Evolutionary conservation across 2,888 invertebrate species (phyloP).

Genomic region (Nomada lathburiana): DNA sequence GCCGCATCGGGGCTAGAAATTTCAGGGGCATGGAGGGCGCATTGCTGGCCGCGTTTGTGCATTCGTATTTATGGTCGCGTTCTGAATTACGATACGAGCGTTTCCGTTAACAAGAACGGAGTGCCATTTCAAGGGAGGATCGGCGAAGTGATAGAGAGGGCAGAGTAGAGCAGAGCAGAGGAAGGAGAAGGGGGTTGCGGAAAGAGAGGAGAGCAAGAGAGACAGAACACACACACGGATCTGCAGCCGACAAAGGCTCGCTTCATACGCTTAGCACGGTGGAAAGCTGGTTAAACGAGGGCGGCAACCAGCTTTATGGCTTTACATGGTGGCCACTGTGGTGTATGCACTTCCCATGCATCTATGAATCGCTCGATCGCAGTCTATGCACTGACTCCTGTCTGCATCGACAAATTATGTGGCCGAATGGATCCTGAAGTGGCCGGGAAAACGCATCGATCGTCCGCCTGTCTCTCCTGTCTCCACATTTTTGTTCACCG

Average conservation of each 20-base stretch:
- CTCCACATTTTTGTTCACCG: slow-evolving; percentile 14
- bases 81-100: slow-evolving; percentile 65
- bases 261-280: slow-evolving; percentile 57
- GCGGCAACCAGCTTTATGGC: slow-evolving; percentile 68
- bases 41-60: slow-evolving; percentile 9
- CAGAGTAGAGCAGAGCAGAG: slow-evolving; percentile 10
- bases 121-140: neutral
- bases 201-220: neutral
- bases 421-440: slow-evolving; percentile 45
- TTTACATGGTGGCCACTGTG: slow-evolving; percentile 57
- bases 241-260: slow-evolving; percentile 65
- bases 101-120: slow-evolving; percentile 65
- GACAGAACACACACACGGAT: slow-evolving; percentile 18
- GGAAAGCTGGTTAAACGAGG: slow-evolving; percentile 71
- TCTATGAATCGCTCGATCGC: slow-evolving; percentile 50
- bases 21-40: slow-evolving; percentile 10
- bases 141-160: slow-evolving; percentile 5
- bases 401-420: slow-evolving; percentile 58
- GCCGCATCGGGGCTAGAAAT: slow-evolving; percentile 12
- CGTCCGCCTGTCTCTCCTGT: neutral
- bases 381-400: slow-evolving; percentile 56
- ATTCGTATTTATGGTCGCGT: slow-evolving; percentile 61
- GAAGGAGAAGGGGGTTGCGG: neutral
- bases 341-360: slow-evolving; percentile 60
- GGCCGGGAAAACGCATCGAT: slow-evolving; percentile 50